Conservation (phyloP, 2,888 invertebrate species). For the Hirtodrosophila alboralis region DNA sequence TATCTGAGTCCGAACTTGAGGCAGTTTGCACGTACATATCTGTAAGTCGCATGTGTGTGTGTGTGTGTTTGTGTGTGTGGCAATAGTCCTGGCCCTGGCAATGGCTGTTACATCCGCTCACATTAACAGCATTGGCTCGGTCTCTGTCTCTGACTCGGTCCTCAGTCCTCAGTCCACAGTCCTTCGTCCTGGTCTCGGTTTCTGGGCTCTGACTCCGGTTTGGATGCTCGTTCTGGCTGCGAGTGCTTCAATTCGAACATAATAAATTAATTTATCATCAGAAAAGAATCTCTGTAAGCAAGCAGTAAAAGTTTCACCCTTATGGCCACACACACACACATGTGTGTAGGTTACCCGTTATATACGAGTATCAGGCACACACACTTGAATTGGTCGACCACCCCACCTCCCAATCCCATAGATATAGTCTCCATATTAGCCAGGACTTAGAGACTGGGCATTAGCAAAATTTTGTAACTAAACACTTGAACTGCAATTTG, state of each 20-base stretch:
- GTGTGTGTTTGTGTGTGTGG: slow-evolving; percentile 16
- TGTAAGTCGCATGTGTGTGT: slow-evolving; percentile 9
- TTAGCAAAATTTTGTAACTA: background rate
- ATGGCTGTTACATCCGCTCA: slow-evolving; percentile 57
- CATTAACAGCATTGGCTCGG: slow-evolving; percentile 57
- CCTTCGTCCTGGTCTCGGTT: slow-evolving; percentile 4
- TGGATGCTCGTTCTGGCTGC: slow-evolving; percentile 37
- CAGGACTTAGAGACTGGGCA: slow-evolving; percentile 3
- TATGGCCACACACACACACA: slow-evolving; percentile 41
- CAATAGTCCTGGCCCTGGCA: slow-evolving; percentile 38
- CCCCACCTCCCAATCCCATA: slow-evolving; percentile 1
- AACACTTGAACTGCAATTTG: slow-evolving; percentile 1
- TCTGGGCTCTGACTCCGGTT: slow-evolving; percentile 24
- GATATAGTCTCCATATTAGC: slow-evolving; percentile 28
- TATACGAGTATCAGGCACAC: slow-evolving; percentile 44
- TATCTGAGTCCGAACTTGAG: slow-evolving; percentile 35
- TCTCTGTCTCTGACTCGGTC: slow-evolving; percentile 1
- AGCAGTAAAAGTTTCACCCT: slow-evolving; percentile 77
- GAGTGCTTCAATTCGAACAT: slow-evolving; percentile 81
- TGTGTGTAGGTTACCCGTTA: slow-evolving; percentile 37
- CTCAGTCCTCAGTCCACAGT: background rate
- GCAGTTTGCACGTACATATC: slow-evolving; percentile 41
- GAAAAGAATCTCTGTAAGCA: slow-evolving; percentile 75
- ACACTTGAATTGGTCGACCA: slow-evolving; percentile 59
- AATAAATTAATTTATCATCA: slow-evolving; percentile 83